phyloP scores from a whole-genome alignment of 2,797 vertebrate species.

The Xenops minutus region DNA sequence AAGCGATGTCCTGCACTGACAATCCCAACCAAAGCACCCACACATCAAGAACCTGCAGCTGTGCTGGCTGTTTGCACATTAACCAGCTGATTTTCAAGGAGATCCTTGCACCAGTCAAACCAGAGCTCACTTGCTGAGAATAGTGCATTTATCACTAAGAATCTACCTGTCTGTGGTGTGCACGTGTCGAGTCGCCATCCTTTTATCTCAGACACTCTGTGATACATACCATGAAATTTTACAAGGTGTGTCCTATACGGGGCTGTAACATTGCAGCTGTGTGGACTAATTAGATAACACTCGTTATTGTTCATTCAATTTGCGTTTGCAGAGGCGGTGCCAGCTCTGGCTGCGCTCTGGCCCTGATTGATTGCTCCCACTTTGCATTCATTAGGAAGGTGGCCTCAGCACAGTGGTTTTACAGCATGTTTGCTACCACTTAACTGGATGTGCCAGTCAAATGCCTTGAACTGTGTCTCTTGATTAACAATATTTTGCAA shows the following conservation, averaged over 20 bases:
- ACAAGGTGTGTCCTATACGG: constrained; percentile 21
- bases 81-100: background rate
- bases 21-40: background rate
- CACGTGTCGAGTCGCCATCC: background rate
- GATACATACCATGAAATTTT: constrained; percentile 34
- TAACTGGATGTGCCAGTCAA: background rate
- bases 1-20: too few species aligned
- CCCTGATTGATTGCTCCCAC: constrained; percentile 30
- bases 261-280: constrained; percentile 42
- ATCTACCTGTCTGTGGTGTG: background rate
- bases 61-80: background rate
- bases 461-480: background rate
- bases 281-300: constrained; percentile 39
- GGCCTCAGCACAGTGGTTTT: constrained; percentile 18
- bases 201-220: background rate
- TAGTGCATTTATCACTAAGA: background rate
- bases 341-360: background rate
- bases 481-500: constrained; percentile 2
- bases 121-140: background rate
- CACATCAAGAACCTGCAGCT: background rate
- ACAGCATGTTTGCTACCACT: background rate
- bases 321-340: constrained; percentile 24
- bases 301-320: constrained; percentile 46
- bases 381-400: background rate
- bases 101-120: background rate